A percentile compares a stretch with the other conserved stretches of the same genome.
These are phyloP conservation scores for Drosophila virilis DNA, from an alignment of 1,140 invertebrate species.

Conservation along the genomic window DNA sequence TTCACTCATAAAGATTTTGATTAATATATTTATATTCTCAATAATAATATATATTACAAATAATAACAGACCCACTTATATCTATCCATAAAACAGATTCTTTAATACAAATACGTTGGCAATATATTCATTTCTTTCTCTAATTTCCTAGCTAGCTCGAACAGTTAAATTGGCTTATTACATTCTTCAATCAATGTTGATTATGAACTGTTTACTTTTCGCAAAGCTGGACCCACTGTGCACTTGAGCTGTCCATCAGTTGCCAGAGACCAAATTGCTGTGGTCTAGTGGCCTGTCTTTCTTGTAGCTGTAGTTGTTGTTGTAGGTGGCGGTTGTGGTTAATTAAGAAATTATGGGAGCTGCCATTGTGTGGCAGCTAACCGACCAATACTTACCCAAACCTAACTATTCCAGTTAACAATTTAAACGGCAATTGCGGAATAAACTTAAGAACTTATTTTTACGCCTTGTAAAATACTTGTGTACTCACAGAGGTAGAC, in stretches of 20 bases:
- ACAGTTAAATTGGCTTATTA: no score
- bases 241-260: conserved; percentile 16
- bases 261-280: conserved; percentile 34
- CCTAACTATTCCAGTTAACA: conserved; percentile 7
- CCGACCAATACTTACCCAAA: neutral
- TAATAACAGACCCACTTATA: no score
- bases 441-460: conserved; percentile 1
- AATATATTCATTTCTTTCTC: no score
- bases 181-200: no score
- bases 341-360: conserved; percentile 45
- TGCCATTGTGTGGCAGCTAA: conserved; percentile 17
- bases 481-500: neutral
- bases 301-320: conserved; percentile 1
- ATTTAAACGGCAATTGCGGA: neutral
- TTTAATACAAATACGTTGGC: no score
- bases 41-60: no score
- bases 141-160: no score
- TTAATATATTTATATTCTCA: no score
- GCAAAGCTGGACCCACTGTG: conserved; percentile 14
- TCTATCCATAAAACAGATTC: no score
- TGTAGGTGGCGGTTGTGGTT: conserved; percentile 21
- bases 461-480: neutral
- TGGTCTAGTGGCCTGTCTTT: conserved; percentile 12
- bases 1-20: no score
- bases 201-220: no score